Evolutionary conservation across 2,888 invertebrate species (phyloP).

Genomic region (Tachina fera): DNA sequence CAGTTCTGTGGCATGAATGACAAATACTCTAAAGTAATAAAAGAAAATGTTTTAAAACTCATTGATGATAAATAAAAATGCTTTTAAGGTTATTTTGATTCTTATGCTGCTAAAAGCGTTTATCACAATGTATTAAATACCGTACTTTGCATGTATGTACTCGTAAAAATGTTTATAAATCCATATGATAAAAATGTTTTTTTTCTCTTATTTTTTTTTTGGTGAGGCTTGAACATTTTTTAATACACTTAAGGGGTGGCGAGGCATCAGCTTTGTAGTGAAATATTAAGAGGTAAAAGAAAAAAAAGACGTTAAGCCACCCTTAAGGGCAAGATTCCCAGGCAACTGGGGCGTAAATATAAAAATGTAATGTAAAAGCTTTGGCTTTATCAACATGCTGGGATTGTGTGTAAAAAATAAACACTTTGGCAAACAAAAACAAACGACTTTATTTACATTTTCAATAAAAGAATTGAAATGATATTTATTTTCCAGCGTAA

Average conservation of each 20-base stretch:
- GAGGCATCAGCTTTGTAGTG: constrained; percentile 33
- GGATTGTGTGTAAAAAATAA: constrained; percentile 62
- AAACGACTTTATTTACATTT: constrained; percentile 74
- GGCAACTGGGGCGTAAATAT: constrained; percentile 68
- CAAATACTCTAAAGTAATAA: constrained; percentile 33
- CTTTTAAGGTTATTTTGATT: constrained; percentile 61
- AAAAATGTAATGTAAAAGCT: constrained; percentile 58
- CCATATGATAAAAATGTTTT: constrained; percentile 13
- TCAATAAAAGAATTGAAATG: constrained; percentile 70
- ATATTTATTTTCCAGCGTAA: constrained; percentile 43
- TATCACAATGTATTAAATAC: constrained; percentile 40
- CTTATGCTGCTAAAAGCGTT: constrained; percentile 51
- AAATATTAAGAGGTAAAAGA: constrained; percentile 9
- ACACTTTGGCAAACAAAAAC: constrained; percentile 62
- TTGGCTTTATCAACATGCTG: constrained; percentile 45
- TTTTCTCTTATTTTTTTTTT: constrained; percentile 53
- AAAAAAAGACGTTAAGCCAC: constrained; percentile 62
- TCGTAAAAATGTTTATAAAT: constrained; percentile 18
- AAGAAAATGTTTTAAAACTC: constrained; percentile 32
- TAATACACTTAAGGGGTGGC: constrained; percentile 59
- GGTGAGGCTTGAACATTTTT: constrained; percentile 47
- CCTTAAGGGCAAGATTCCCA: constrained; percentile 71
- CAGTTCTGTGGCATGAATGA: constrained; percentile 40
- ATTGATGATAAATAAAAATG: constrained; percentile 41
- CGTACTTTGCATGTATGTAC: constrained; percentile 43